Evolutionary conservation across 1,140 invertebrate species (phyloP).

Genomic region (Leptopilina clavipes): DNA sequence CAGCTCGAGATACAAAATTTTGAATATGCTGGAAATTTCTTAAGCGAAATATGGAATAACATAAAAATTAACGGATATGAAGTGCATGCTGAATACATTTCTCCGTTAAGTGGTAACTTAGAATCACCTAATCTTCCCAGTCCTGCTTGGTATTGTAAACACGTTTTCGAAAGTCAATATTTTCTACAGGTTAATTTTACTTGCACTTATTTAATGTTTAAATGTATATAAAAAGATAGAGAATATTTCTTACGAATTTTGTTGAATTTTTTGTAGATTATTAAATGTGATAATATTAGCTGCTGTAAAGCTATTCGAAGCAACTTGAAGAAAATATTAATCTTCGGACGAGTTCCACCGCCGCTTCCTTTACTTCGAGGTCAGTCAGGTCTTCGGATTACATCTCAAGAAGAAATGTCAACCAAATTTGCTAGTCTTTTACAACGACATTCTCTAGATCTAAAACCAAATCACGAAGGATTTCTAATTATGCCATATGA

Average conservation of each 20-base stretch:
- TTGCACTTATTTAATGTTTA: no score
- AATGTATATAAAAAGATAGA: no score
- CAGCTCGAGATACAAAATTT: neutral
- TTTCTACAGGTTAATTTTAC: neutral
- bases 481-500: constrained; percentile 36
- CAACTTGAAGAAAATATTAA: neutral
- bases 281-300: neutral
- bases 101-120: neutral
- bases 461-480: neutral
- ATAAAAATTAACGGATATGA: neutral
- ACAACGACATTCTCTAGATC: neutral
- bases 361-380: neutral
- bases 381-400: neutral
- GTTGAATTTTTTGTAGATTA: neutral
- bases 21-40: neutral
- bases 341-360: neutral
- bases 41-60: neutral
- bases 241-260: no score
- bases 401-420: neutral
- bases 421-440: constrained; percentile 30
- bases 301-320: neutral
- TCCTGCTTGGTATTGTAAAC: neutral
- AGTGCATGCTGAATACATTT: neutral
- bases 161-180: neutral
- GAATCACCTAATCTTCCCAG: neutral